Conservation (phyloP, 2,797 vertebrate species). For the Loriculus beryllinus region DNA sequence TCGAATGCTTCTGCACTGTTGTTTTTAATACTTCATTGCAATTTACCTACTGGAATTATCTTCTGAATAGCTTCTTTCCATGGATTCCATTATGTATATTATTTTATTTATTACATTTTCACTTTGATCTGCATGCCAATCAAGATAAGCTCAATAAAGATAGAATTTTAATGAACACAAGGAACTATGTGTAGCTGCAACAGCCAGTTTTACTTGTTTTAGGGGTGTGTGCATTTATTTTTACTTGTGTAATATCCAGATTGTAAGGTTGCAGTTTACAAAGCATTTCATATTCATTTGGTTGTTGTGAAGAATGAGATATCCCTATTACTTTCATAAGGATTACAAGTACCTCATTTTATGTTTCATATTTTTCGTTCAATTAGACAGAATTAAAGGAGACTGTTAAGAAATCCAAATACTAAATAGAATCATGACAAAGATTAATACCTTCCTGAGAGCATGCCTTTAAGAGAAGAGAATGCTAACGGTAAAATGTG, state of each 20-base stretch:
- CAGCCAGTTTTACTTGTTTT: conserved; percentile 80
- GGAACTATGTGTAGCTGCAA: conserved; percentile 73
- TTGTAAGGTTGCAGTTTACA: conserved; percentile 51
- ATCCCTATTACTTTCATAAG: neutral
- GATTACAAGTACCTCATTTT: neutral
- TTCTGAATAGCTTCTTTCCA: conserved; percentile 67
- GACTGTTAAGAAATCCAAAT: neutral
- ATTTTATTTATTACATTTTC: conserved; percentile 72
- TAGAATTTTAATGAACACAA: conserved; percentile 75
- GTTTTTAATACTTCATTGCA: conserved; percentile 42
- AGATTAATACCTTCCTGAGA: neutral
- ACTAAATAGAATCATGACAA: neutral
- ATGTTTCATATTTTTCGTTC: neutral
- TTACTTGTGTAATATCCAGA: conserved; percentile 77
- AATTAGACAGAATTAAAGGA: neutral
- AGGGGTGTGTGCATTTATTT: conserved; percentile 78
- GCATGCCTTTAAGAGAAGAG: neutral
- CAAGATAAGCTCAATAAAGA: conserved; percentile 75
- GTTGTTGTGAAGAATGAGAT: conserved; percentile 38
- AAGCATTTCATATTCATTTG: conserved; percentile 68
- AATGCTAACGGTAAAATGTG: neutral
- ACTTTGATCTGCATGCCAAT: conserved; percentile 80
- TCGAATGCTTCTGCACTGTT: conserved; percentile 39
- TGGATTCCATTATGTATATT: conserved; percentile 68
- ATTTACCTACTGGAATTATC: conserved; percentile 64